These are phyloP conservation scores for Lepidocyrtoides sp. DNA, from an alignment of 2,888 invertebrate genomes.

Conservation along the genomic window DNA sequence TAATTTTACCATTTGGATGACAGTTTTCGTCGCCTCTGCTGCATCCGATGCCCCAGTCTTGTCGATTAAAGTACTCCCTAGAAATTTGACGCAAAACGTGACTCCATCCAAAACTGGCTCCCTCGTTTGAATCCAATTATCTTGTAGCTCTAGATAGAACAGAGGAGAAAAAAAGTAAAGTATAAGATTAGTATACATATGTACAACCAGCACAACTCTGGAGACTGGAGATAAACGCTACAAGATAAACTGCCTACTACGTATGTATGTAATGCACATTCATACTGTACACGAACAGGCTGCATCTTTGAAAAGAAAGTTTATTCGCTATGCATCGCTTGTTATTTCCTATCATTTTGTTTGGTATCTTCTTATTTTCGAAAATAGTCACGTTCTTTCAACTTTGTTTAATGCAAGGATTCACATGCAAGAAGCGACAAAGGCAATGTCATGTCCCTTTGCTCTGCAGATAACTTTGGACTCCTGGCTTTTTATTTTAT, in stretches of 20 bases:
- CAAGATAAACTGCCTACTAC: conserved; percentile 28
- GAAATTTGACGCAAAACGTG: conserved; percentile 91
- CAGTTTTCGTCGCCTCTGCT: conserved; percentile 93
- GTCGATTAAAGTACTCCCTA: conserved; percentile 93
- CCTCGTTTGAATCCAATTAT: conserved; percentile 82
- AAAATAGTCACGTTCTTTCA: conserved; percentile 73
- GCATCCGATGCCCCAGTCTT: conserved; percentile 92
- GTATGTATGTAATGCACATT: background rate
- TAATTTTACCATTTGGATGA: conserved; percentile 90
- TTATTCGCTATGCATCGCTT: no score
- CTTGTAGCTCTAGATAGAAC: conserved; percentile 81
- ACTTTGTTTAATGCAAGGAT: conserved; percentile 74
- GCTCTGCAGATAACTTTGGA: background rate
- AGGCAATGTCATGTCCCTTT: conserved; percentile 36
- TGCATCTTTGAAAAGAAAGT: no score
- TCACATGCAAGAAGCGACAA: conserved; percentile 68
- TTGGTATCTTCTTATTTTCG: conserved; percentile 54
- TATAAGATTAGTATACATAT: conserved; percentile 47
- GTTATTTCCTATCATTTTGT: conserved; percentile 56
- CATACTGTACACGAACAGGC: no score
- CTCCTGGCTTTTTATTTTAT: background rate
- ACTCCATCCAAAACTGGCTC: conserved; percentile 87
- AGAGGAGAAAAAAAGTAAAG: conserved; percentile 14
- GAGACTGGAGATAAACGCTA: background rate
- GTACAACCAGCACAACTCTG: background rate